Base-by-base conservation (phyloP, 2,888 invertebrate genomes). In the Dione vanillae region DNA sequence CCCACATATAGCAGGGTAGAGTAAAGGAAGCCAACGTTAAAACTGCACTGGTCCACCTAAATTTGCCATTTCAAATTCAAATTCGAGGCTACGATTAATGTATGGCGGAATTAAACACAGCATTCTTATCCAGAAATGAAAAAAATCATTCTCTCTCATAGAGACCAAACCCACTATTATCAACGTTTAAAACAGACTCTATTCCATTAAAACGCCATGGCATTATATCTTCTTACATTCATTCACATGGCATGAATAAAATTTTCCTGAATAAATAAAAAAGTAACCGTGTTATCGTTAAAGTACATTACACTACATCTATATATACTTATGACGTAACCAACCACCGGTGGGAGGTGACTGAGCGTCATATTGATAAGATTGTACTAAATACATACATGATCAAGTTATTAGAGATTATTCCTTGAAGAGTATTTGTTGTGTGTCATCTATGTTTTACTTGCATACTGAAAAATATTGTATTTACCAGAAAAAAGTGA, bases 281-380 rank as follows among this genome's bases (percentile, higher is more conserved):
- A 37, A 47, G 16, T 16, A 47, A 16, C 16, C 16, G 16, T 56
- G 37, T 40, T 56, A 56, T 56, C 54, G n/a, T 20, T 16, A 56
- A 2, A 37, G 56, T 56, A 61, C 35, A 43, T 27, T 27, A 61
- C 45, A 27, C 59, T 45, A 27, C n/a, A 2, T 27, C 45, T 45
- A 61, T 45, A 61, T 61, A 27, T 61, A 10, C 27, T 1, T 5
- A 11, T 61, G 61, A 61, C 45, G 61, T 61, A 61, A 0, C 61
- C 14, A n/a, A 9, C 11, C 45, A 61, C 61, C 43, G 61, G 45
- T 61, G 43, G 61, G 61, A 61, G 61, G 45, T 61, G 45, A 61
- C 45, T 8, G 45, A 45, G 61, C 61, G 61, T 61, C 61, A 27
- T 45, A 61, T 43, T 61, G 61, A 61, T 61, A 61, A 61, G 61